Conservation (phyloP, 2,888 invertebrate genomes). For the Pandemis heparana region DNA sequence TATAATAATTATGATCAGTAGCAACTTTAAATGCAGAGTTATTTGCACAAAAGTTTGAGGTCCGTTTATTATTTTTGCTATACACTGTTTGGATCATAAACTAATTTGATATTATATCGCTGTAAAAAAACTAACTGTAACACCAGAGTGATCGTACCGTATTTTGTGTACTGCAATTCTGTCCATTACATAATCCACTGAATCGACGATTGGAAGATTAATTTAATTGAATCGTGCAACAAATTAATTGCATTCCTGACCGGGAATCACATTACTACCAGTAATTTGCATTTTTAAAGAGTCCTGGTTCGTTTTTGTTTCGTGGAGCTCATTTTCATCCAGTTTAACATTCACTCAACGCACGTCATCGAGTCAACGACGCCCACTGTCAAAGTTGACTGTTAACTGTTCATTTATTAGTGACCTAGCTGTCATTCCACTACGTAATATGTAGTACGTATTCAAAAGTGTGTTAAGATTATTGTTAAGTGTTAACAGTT, state of each 20-base stretch:
- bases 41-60: not conserved
- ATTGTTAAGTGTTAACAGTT: not conserved
- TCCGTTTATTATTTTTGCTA: not conserved
- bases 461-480: not conserved
- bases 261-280: constrained; percentile 9
- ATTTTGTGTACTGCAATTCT: not conserved
- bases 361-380: not conserved
- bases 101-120: not conserved
- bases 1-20: not conserved
- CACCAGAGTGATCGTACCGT: not conserved
- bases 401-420: not conserved
- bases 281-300: constrained; percentile 16
- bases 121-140: not conserved
- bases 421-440: not conserved
- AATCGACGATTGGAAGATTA: constrained; percentile 27
- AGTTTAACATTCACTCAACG: not conserved
- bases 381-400: not conserved
- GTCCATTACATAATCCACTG: constrained; percentile 34
- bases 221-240: constrained; percentile 36
- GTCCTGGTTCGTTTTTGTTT: not conserved
- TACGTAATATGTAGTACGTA: not conserved
- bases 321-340: not conserved
- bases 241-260: constrained; percentile 30
- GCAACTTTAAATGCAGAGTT: not conserved
- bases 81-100: not conserved